Percentiles rank a stretch among this genome's conserved stretches.
phyloP scores from a whole-genome alignment of 1,140 invertebrate genomes.

The Reticulitermes speratus region DNA sequence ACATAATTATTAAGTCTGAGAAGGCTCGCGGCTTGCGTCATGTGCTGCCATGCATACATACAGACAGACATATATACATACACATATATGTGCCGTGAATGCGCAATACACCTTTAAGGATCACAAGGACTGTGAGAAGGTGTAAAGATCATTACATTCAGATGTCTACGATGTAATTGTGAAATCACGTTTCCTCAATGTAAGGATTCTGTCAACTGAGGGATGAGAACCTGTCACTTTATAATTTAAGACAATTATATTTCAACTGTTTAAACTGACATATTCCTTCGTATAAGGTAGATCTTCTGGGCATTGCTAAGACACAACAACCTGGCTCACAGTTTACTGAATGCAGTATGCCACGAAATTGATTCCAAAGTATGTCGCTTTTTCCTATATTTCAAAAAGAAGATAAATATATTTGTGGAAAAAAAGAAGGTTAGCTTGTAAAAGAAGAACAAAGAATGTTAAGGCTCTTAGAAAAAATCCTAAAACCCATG shows the following conservation, averaged over 20 bases:
- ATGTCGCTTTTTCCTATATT: too few species aligned
- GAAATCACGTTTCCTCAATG: not conserved
- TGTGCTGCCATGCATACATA: not conserved
- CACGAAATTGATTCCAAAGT: too few species aligned
- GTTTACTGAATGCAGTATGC: too few species aligned
- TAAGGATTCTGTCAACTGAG: not conserved
- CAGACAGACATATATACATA: not conserved
- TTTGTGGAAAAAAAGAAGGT: too few species aligned
- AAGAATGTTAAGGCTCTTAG: too few species aligned
- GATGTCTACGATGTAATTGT: not conserved
- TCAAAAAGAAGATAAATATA: too few species aligned
- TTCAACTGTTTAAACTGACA: not conserved
- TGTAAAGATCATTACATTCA: too few species aligned
- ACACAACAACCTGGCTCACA: too few species aligned
- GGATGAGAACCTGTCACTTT: not conserved
- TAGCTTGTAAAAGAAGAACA: too few species aligned
- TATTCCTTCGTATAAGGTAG: too few species aligned
- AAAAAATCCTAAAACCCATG: too few species aligned
- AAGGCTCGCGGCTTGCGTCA: not conserved
- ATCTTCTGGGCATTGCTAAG: too few species aligned
- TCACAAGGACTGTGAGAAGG: not conserved
- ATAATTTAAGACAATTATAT: conserved; percentile 11
- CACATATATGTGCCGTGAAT: not conserved
- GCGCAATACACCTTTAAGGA: not conserved
- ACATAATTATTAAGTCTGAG: not conserved